Base-by-base conservation (phyloP, 1,140 invertebrate genomes). In the Lepidostoma basale region DNA sequence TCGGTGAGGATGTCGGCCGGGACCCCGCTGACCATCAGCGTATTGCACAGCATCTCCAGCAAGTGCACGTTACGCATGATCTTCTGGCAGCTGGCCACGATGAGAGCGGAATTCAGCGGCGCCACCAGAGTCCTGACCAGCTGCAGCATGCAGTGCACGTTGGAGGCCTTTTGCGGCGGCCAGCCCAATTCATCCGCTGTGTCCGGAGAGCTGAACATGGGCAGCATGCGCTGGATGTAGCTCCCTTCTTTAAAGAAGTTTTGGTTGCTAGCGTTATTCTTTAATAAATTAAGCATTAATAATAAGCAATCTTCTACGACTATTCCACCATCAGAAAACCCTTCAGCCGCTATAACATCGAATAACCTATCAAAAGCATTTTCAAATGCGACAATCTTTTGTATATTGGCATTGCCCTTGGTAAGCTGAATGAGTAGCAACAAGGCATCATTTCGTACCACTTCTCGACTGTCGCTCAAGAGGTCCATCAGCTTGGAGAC, bases 371-470 rank as follows among this genome's bases (percentile, higher is more conserved):
- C 97, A 81, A 99, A 99, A 0, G 95, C 96, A 84, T 98, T 99
- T 84, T 99, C 97, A 84, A 99, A 99, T 0, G 97, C 98, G 3
- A 99, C 96, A 75, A 99, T 98, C 84, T 99, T 99, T 80, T 99
- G 98, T 74, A 99, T 97, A 79, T 98, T 98, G 0, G 95, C 92
- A 85, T 99, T 99, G 4, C 91, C 90, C 83, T 96, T 96, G 0
- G 96, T 98, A 49, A 99, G 81, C 76, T 97, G 92, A 70, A 94
- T 94, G 0, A 99, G 83, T n/a, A 99, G 81, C 3, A 99, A 81
- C 10, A 99, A 81, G 1, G 94, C 94, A 84, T 98, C 95, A 82
- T 99, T 99, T 68, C 98, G 84, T 39, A 99, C 94, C 3, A 99
- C 92, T 88, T 99, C 98, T 76, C 97, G 86, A 64, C 88, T 93